These are phyloP conservation scores for Acropora yongei DNA, from an alignment of 64 coral and sea anemone species.

Conservation along the genomic window DNA sequence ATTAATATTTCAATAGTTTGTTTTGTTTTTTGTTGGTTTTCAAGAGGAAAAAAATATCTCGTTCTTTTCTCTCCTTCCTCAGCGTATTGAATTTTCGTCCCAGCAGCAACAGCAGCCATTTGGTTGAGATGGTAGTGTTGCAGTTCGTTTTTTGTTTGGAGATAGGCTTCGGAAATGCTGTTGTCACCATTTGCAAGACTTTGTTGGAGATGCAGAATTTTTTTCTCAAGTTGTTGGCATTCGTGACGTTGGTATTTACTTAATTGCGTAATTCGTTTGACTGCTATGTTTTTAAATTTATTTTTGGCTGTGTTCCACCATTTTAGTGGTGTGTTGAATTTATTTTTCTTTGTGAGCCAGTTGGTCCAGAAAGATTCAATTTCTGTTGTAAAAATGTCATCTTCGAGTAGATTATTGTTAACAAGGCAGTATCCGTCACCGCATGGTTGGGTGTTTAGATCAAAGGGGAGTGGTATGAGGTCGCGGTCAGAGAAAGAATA, in stretches of 20 bases:
- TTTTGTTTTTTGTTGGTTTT: neutral
- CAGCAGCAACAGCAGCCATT: neutral
- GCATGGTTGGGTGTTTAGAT: neutral
- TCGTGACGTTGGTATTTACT: neutral
- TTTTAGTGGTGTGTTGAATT: neutral
- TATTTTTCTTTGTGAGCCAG: neutral
- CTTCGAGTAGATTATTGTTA: neutral
- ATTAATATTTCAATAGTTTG: too few species aligned
- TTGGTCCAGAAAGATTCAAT: neutral
- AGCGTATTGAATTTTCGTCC: neutral
- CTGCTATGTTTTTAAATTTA: neutral
- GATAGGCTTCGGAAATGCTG: neutral
- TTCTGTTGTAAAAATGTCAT: neutral
- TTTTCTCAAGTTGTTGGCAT: neutral
- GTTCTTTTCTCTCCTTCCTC: conserved; percentile 53
- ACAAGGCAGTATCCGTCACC: neutral
- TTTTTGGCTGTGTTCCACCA: neutral
- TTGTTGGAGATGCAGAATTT: neutral
- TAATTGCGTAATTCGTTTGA: neutral
- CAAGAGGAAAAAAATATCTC: conserved; percentile 6
- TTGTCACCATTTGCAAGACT: neutral
- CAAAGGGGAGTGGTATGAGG: neutral
- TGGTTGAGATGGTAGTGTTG: neutral
- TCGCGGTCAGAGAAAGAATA: neutral
- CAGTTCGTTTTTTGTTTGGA: conserved; percentile 3